phyloP scores from a whole-genome alignment of 2,113 vertebrate genomes.

The Amia ocellicauda region DNA sequence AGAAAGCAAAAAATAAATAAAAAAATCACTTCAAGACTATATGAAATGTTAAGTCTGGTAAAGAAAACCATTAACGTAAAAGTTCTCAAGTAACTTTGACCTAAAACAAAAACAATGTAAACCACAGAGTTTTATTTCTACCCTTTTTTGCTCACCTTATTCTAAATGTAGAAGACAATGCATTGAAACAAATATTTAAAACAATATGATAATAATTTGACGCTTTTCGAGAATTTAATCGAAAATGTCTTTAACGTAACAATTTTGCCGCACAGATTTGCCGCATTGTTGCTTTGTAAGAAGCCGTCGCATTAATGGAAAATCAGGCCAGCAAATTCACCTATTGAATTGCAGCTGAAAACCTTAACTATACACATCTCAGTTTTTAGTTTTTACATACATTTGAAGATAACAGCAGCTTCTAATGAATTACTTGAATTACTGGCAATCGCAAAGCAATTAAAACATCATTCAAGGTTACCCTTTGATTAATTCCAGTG shows the following conservation, averaged over 20 bases:
- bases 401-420: constrained; percentile 9
- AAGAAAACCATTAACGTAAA: no score
- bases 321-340: background rate
- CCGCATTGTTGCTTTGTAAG: background rate
- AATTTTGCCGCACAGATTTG: background rate
- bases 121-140: no score
- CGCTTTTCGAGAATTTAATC: no score
- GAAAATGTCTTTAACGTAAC: constrained; percentile 5
- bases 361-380: background rate
- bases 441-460: constrained; percentile 16
- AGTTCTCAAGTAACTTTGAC: no score
- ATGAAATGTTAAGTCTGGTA: background rate
- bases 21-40: constrained; percentile 17
- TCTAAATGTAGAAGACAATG: no score
- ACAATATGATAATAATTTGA: no score
- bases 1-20: constrained; percentile 8
- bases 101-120: no score
- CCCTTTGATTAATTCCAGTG: constrained; percentile 19
- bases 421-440: constrained; percentile 7
- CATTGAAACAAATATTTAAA: no score
- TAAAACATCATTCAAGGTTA: constrained; percentile 26
- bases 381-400: constrained; percentile 4
- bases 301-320: background rate
- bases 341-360: constrained; percentile 13
- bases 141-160: no score